These are phyloP conservation scores for Drosophila infuscata DNA, from an alignment of 2,888 invertebrate species.

Conservation along the genomic window DNA sequence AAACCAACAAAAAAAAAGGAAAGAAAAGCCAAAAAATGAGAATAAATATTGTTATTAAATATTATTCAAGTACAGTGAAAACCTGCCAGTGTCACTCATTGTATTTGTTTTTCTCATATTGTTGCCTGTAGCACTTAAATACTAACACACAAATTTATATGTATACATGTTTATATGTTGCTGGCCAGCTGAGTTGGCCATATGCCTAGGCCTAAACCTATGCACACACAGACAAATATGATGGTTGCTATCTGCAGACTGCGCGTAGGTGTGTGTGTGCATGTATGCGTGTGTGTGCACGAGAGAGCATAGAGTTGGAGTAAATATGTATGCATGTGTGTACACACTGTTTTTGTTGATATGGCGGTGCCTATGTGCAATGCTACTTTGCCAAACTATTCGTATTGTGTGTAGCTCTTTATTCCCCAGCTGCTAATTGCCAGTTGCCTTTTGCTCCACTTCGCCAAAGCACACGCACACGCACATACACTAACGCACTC, in stretches of 20 bases:
- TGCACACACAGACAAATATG: constrained; percentile 26
- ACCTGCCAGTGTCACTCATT: constrained; percentile 68
- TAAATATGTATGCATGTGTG: constrained; percentile 21
- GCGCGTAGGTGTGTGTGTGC: constrained; percentile 24
- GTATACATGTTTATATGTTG: constrained; percentile 7
- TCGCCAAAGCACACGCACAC: constrained; percentile 30
- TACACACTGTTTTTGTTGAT: constrained; percentile 38
- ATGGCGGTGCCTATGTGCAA: constrained; percentile 57
- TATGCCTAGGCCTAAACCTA: constrained; percentile 51
- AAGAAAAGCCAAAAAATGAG: constrained; percentile 6
- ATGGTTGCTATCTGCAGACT: constrained; percentile 35
- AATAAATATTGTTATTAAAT: constrained; percentile 50
- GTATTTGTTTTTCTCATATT: constrained; percentile 53
- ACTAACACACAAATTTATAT: background rate
- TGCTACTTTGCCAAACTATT: constrained; percentile 62
- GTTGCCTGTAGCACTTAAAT: constrained; percentile 31
- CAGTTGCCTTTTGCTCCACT: constrained; percentile 56
- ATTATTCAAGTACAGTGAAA: constrained; percentile 58
- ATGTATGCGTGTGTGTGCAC: constrained; percentile 25
- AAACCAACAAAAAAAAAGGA: constrained; percentile 23
- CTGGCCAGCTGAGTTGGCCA: constrained; percentile 38
- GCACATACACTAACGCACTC: constrained; percentile 8
- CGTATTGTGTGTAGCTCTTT: constrained; percentile 31
- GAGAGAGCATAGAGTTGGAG: constrained; percentile 34
- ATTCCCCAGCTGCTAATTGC: constrained; percentile 52